phyloP scores from a whole-genome alignment of 64 coral and sea anemone species.

The Trachythela sp. region DNA sequence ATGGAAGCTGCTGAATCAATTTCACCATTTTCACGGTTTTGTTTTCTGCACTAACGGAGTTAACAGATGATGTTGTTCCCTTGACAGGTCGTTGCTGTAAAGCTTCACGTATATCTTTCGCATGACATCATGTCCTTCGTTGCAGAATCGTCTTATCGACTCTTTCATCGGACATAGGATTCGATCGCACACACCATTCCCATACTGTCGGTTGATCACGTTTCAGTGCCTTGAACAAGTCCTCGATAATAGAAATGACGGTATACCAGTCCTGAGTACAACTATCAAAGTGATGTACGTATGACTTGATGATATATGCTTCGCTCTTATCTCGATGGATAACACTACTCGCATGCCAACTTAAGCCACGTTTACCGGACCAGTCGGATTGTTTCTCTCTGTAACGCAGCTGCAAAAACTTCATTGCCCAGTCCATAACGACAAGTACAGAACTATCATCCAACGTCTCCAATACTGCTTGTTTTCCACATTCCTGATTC shows the following conservation, averaged over 20 bases:
- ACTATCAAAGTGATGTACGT: slow-evolving; percentile 43
- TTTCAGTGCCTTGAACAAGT: slow-evolving; percentile 33
- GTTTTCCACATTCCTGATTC: slow-evolving; percentile 20
- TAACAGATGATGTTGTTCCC: background rate
- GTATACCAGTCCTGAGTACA: slow-evolving; percentile 59
- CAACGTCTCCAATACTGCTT: background rate
- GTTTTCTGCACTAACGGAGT: background rate
- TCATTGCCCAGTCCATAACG: slow-evolving; percentile 40
- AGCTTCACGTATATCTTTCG: background rate
- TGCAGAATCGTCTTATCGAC: slow-evolving; percentile 12
- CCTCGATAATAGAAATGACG: slow-evolving; percentile 51
- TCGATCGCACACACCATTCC: too few species aligned
- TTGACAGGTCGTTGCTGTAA: background rate
- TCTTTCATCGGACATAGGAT: slow-evolving; percentile 32
- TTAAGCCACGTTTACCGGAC: slow-evolving; percentile 31
- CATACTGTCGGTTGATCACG: background rate
- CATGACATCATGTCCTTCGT: slow-evolving; percentile 34
- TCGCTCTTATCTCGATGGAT: slow-evolving; percentile 18
- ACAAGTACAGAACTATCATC: background rate
- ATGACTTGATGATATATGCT: slow-evolving; percentile 44
- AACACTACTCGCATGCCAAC: slow-evolving; percentile 45
- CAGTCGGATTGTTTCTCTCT: slow-evolving; percentile 46
- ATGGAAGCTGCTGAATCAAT: background rate
- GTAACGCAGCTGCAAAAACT: slow-evolving; percentile 35
- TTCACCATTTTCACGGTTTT: background rate